phyloP scores from a whole-genome alignment of 2,888 invertebrate species.

The Synanthedon formicaeformis region DNA sequence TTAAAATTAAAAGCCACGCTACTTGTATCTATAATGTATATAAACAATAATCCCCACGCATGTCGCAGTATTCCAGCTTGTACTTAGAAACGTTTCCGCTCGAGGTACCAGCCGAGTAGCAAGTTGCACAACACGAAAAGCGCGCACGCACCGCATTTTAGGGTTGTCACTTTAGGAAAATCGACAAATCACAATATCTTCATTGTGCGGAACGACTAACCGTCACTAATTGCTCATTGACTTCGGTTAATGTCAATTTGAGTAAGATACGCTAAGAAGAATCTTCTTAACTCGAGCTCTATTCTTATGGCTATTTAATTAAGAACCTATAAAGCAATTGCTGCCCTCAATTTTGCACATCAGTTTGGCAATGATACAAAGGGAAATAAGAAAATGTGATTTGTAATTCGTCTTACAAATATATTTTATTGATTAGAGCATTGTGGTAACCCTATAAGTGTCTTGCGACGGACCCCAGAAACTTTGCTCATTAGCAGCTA shows the following conservation, averaged over 20 bases:
- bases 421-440: not conserved
- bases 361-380: too few relatives aligned
- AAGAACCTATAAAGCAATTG: too few relatives aligned
- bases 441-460: conserved; percentile 5
- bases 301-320: too few relatives aligned
- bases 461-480: conserved; percentile 13
- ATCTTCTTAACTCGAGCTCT: too few relatives aligned
- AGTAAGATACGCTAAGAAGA: too few relatives aligned
- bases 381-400: too few relatives aligned
- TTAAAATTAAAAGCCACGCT: not conserved
- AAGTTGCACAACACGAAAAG: conserved; percentile 7
- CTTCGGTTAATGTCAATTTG: too few relatives aligned
- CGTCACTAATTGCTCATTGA: too few relatives aligned
- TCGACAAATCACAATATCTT: too few relatives aligned
- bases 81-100: conserved; percentile 9
- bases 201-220: too few relatives aligned
- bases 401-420: not conserved
- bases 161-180: not conserved
- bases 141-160: conserved; percentile 6
- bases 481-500: conserved; percentile 31
- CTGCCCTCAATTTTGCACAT: too few relatives aligned
- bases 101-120: conserved; percentile 8
- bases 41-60: conserved; percentile 1
- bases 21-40: not conserved
- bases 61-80: not conserved